Evolutionary conservation across 2,797 vertebrate species (phyloP), one percentile per base, ranked within the genome.

Genomic region (Strix occidentalis): DNA sequence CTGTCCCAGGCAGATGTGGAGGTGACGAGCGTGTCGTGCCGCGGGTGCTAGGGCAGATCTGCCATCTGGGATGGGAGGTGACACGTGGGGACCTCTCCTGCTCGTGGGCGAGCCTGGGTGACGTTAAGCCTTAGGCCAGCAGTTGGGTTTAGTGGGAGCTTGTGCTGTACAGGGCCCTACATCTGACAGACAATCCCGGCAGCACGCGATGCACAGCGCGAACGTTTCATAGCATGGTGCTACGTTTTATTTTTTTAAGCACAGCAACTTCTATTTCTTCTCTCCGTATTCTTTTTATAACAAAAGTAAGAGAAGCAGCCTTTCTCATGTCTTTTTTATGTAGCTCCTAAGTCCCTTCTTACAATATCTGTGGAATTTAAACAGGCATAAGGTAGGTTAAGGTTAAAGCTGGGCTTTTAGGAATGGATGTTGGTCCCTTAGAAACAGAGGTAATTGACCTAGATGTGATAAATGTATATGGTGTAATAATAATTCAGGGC

Each of bases 181-280:
- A 16, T 9, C 12, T 3, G 10, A 31, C 21, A 13, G 51, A 16
- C 1, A 5, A 17, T 7, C 23, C 76, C 3, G 6, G 23, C 43
- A 71, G 37, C 20, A 6, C 5, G 4, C 35, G 5, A 1, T 4
- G 13, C 24, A 5, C 45, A 9, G 51, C 20, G 0, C 13, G 7
- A 37, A 28, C 4, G 4, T 25, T 35, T 3, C 0, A 10, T 1
- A 35, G 43, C 43, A 45, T 45, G 17, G 43, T 45, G 35, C 17
- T 26, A 31, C 3, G 0, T 13, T 61, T 29, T 28, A 5, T 3
- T 45, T 16, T 26, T 28, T 61, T 14, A 26, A 53, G 7, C 17
- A 5, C 20, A 11, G 5, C 2, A 3, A 15, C 6, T 61, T 43
- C 14, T 11, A 1, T 39, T 82, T 24, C 11, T 37, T n/a, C 15